Evolutionary conservation across 37 sponge, comb jelly and placozoan species (phyloP).

Genomic region (Bolinopsis microptera): DNA sequence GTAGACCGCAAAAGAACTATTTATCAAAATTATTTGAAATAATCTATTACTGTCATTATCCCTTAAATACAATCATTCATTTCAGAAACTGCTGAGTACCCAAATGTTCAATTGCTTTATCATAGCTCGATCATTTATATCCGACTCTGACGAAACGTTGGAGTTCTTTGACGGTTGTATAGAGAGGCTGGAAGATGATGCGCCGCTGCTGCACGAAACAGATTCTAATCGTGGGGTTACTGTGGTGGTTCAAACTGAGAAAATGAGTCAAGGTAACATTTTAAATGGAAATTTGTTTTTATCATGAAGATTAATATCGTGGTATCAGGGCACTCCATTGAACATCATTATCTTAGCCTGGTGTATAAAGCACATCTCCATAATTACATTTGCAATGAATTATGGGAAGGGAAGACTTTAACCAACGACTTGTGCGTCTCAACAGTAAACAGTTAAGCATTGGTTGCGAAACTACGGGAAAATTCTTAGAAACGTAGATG

Average conservation of each 20-base stretch:
- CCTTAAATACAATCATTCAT: too few species aligned
- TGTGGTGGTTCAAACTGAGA: constrained; percentile 49
- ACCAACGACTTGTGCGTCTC: too few species aligned
- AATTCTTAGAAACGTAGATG: too few species aligned
- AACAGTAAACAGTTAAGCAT: too few species aligned
- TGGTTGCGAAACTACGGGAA: too few species aligned
- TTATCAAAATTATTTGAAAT: too few species aligned
- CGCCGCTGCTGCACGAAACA: neutral
- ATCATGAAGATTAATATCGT: neutral
- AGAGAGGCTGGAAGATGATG: constrained; percentile 15
- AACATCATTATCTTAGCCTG: too few species aligned
- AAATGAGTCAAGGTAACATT: constrained; percentile 35
- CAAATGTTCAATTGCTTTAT: constrained; percentile 65
- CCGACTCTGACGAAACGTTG: constrained; percentile 58
- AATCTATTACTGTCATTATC: too few species aligned
- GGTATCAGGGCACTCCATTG: neutral
- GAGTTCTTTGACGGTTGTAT: constrained; percentile 66
- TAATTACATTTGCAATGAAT: too few species aligned
- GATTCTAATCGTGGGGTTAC: constrained; percentile 21
- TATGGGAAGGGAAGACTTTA: too few species aligned
- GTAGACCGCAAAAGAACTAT: too few species aligned
- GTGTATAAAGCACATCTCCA: too few species aligned
- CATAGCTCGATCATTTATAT: constrained; percentile 50
- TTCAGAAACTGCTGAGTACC: constrained; percentile 30
- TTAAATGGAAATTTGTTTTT: neutral